Base-by-base conservation (phyloP, 2,113 vertebrate genomes). In the Protobothrops mucrosquamatus region DNA sequence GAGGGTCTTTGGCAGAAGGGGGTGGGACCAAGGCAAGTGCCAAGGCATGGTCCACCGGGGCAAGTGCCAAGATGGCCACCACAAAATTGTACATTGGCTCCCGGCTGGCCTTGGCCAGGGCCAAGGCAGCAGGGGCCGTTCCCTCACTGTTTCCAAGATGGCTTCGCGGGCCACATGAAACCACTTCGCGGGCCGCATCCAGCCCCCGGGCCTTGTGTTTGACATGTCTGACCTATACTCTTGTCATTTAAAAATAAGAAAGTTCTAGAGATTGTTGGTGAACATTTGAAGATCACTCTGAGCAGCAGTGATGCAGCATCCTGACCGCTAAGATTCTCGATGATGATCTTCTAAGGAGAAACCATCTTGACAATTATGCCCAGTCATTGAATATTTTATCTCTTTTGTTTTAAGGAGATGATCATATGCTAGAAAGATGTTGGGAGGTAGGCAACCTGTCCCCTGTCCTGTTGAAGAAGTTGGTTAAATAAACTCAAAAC, bases 161-260 rank as follows among this genome's bases (percentile, higher is more conserved):
- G 46, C 46, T 46, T 46, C 46, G 46, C 5, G 0, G 46, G 46
- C 46, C 46, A 46, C 46, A 46, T 46, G 46, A 46, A 46, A 46
- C 5, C 46, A 46, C 46, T 46, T 46, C 46, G 5, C 3, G 4
- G 46, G 46, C 4, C 46, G 4, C 46, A 46, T 46, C 46, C 4
- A 0, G 46, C 46, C 46, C 46, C 4, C 46, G 4, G 46, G 46
- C 46, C 46, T 46, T 46, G 46, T 46, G 46, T 46, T 46, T 46
- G 46, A 46, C 46, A 46, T 46, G 4, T 46, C 46, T 46, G 46
- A 46, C 97, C 97, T 96, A 98, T 97, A 98, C 97, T 98, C 96
- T 97, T 95, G 96, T 94, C 97, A 97, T 97, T 97, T 98, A 97
- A 98, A 98, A 98, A 59, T 59, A 24, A 64, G 11, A 64, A n/a